Evolutionary conservation across 2,113 vertebrate genomes (phyloP), one percentile per base, ranked within the genome.

Genomic region (Tenebrosternarchus preto): DNA sequence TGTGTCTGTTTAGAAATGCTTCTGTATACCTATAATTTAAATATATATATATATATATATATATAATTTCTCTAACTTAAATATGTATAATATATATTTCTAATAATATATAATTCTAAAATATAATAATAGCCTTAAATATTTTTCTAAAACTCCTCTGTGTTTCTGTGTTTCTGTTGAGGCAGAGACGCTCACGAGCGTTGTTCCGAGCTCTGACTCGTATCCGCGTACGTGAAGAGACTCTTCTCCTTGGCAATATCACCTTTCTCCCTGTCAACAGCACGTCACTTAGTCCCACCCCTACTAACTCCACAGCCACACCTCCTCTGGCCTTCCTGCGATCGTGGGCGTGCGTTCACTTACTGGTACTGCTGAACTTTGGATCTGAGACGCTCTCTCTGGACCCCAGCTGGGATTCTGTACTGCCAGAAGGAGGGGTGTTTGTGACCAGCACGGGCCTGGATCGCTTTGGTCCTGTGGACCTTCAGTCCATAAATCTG

Each of bases 311-410:
- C 83, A 83, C 88, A 56, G 83, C 67, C 7, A 43, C 82, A 0
- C 83, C 89, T 0, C 25, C 88, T 67, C 76, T 93, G 76, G 91
- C 91, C 22, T 94, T 91, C 83, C 80, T 92, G 64, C 88, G 91
- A 72, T 92, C 92, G 3, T 94, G 92, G 93, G 91, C 90, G 16
- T 93, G 92, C 4, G 84, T 90, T 56, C 90, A 90, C 36, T 90
- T 93, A 78, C 83, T 93, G 0, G 29, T 92, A 15, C 57, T 94
- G 80, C 86, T 93, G 57, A 93, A 93, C 63, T 4, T 90, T 0
- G 87, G 92, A 1, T n/a, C 89, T 0, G 85, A 88, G 59, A 31
- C 39, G 56, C 85, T 76, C 0, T 0, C 68, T 5, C 69, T 92
- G 83, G 86, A 91, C 25, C 83, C 87, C 0, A 25, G 82, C 22